Conservation (phyloP, 53 echinoderm and acorn worm species). For the Mesocentrotus franciscanus region DNA sequence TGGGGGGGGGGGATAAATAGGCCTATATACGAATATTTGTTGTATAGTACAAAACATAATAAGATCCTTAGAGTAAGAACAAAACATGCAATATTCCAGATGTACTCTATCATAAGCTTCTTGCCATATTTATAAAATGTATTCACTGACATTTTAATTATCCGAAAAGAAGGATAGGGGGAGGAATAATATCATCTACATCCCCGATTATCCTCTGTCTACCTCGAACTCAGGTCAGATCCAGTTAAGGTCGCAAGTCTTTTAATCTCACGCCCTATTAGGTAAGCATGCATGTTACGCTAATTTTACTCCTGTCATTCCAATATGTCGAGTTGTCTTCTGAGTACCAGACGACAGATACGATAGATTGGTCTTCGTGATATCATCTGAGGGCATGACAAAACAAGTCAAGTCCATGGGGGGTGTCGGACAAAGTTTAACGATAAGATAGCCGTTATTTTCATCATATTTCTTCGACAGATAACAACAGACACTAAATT, state of each 20-base stretch:
- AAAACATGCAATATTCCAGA: too few relatives aligned
- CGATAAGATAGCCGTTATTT: not conserved
- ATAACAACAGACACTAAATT: too few relatives aligned
- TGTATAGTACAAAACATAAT: too few relatives aligned
- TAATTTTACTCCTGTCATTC: not conserved
- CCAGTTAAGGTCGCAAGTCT: not conserved
- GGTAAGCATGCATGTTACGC: not conserved
- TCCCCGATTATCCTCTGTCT: not conserved
- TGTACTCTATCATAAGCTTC: not conserved
- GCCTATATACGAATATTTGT: too few relatives aligned
- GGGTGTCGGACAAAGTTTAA: not conserved
- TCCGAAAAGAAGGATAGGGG: not conserved
- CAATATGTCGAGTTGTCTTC: not conserved
- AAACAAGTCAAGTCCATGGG: too few relatives aligned
- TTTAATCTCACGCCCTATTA: slow-evolving; percentile 13
- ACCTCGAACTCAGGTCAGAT: not conserved
- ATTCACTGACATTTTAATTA: not conserved
- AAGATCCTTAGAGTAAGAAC: too few relatives aligned
- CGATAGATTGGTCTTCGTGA: not conserved
- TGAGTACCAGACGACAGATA: not conserved
- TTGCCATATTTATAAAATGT: not conserved
- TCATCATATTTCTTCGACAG: too few relatives aligned
- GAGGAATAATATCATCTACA: not conserved
- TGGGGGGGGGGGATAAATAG: too few relatives aligned
- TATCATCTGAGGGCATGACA: not conserved